Evolutionary conservation across 2,797 vertebrate species (phyloP).

Genomic region (Lithobates sylvaticus): DNA sequence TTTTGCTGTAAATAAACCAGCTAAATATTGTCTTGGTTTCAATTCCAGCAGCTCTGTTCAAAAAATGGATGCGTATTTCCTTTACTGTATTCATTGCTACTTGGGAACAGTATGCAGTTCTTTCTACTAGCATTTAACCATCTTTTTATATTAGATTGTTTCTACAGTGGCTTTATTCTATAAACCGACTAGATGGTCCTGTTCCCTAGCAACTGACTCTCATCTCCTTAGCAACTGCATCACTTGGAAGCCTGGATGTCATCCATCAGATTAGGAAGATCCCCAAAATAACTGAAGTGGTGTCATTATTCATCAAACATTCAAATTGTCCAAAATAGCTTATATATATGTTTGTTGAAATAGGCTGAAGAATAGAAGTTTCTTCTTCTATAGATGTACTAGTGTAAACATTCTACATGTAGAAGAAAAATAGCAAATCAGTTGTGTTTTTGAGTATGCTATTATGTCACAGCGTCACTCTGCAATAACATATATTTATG

Average conservation of each 20-base stretch:
- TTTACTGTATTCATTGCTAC: background rate
- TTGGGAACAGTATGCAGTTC: background rate
- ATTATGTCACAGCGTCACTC: no score
- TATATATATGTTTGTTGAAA: background rate
- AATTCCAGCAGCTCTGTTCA: background rate
- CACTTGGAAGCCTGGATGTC: background rate
- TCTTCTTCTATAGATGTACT: no score
- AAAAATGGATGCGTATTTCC: background rate
- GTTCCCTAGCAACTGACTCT: slow-evolving; percentile 53
- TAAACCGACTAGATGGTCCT: background rate
- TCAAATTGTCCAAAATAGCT: background rate
- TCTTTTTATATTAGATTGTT: background rate
- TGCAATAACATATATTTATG: no score
- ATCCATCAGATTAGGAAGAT: slow-evolving; percentile 7
- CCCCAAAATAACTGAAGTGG: background rate
- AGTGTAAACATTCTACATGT: no score
- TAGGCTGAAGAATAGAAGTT: no score
- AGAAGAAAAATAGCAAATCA: no score
- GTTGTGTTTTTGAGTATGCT: no score
- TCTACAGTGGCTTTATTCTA: background rate
- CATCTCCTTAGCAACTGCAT: slow-evolving; percentile 52
- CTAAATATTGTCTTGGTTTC: background rate
- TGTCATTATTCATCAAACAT: background rate
- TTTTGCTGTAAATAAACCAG: background rate
- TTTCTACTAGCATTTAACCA: background rate